Percentiles rank a stretch among this genome's conserved stretches.
Conservation (phyloP, 1,140 invertebrate genomes). For the Drosophila bifasciata region DNA sequence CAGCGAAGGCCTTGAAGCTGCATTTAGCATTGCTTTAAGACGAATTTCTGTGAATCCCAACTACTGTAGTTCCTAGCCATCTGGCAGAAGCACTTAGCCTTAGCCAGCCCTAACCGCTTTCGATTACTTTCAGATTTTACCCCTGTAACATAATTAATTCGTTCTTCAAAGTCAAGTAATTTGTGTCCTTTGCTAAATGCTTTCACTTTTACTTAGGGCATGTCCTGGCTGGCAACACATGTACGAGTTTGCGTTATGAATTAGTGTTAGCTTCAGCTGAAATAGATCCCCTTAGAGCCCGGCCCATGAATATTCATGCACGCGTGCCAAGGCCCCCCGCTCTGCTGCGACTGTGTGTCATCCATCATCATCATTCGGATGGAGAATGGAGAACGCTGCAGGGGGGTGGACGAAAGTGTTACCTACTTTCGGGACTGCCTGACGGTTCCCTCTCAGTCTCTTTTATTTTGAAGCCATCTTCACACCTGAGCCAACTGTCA, state of each 20-base stretch:
- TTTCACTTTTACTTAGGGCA: constrained; percentile 15
- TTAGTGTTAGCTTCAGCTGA: constrained; percentile 19
- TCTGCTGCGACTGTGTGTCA: neutral
- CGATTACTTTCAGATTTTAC: constrained; percentile 3
- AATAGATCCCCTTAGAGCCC: neutral
- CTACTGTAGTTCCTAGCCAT: constrained; percentile 20
- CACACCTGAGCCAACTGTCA: constrained; percentile 56
- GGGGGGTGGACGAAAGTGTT: constrained; percentile 31
- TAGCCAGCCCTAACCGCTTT: neutral
- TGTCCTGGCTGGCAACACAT: constrained; percentile 37
- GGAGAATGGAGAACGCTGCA: neutral
- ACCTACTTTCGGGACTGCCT: constrained; percentile 36
- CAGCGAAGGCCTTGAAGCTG: too few species aligned
- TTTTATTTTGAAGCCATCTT: neutral
- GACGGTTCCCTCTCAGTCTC: constrained; percentile 12
- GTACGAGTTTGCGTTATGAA: constrained; percentile 35
- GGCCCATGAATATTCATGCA: constrained; percentile 19
- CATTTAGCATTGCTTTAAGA: neutral
- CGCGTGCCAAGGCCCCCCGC: constrained; percentile 17
- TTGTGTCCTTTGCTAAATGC: constrained; percentile 42
- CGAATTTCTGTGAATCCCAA: neutral
- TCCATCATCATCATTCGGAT: constrained; percentile 39
- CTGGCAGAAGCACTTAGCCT: constrained; percentile 4
- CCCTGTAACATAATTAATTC: constrained; percentile 41
- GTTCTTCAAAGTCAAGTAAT: constrained; percentile 31